These are phyloP conservation scores for Leptobrachium ailaonicum DNA, from an alignment of 2,113 vertebrate species.

Conservation along the genomic window DNA sequence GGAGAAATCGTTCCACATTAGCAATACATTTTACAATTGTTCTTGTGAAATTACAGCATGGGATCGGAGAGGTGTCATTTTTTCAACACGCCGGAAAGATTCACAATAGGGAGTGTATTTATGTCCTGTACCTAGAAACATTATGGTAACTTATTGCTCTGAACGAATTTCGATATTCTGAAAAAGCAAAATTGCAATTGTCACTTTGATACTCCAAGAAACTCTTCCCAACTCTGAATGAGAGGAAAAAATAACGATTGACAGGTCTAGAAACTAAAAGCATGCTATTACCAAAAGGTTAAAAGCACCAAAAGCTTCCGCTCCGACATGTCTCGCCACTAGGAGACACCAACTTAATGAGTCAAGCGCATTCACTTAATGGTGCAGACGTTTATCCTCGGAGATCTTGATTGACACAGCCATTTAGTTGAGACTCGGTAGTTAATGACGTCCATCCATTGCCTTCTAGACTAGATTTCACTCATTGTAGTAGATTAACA, in stretches of 20 bases:
- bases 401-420: slow-evolving; percentile 4
- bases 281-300: slow-evolving; percentile 42
- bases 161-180: background rate
- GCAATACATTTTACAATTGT: too few species aligned
- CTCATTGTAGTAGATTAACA: slow-evolving; percentile 21
- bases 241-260: background rate
- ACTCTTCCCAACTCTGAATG: background rate
- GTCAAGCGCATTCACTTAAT: slow-evolving; percentile 29
- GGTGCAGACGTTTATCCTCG: slow-evolving; percentile 24
- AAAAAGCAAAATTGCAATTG: background rate
- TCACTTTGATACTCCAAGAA: background rate
- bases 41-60: too few species aligned
- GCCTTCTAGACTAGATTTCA: background rate
- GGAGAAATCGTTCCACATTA: too few species aligned
- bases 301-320: slow-evolving; percentile 38
- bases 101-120: too few species aligned
- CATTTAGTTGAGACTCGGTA: slow-evolving; percentile 11
- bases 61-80: too few species aligned
- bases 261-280: slow-evolving; percentile 39
- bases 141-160: too few species aligned
- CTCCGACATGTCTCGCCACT: slow-evolving; percentile 38
- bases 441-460: slow-evolving; percentile 9
- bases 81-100: too few species aligned
- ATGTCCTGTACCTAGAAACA: too few species aligned
- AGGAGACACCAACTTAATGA: slow-evolving; percentile 42